Percentiles rank a stretch among this genome's conserved stretches.
phyloP scores from a whole-genome alignment of 2,113 vertebrate genomes.

The Himantopus leucocephalus region DNA sequence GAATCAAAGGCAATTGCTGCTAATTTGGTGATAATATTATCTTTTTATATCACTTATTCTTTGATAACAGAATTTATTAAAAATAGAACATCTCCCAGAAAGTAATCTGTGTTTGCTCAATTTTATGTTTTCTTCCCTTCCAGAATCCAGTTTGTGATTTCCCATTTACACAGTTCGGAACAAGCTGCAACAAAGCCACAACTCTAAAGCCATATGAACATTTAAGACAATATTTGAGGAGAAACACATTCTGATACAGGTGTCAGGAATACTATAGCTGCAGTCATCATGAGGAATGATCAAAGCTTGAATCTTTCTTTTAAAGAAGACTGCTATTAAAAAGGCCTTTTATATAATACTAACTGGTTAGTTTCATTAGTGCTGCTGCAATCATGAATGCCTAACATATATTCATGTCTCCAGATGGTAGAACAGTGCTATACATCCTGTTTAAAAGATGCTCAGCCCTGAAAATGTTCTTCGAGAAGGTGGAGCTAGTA shows the following conservation, averaged over 20 bases:
- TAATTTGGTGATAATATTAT: not conserved
- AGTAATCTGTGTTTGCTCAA: not conserved
- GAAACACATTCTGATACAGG: not conserved
- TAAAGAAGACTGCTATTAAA: not conserved
- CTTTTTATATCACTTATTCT: conserved; percentile 28
- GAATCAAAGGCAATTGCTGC: not conserved
- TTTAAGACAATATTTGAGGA: conserved; percentile 8
- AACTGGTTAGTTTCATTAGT: not conserved
- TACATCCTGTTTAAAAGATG: not conserved
- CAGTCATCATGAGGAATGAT: not conserved
- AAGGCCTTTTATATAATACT: not conserved
- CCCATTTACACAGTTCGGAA: not conserved
- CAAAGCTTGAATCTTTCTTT: not conserved
- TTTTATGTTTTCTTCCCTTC: conserved; percentile 15
- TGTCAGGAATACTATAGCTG: not conserved
- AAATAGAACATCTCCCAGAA: conserved; percentile 30
- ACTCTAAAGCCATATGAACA: not conserved
- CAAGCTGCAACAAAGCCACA: not conserved
- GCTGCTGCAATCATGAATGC: not conserved
- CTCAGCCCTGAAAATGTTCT: not conserved
- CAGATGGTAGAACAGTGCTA: not conserved
- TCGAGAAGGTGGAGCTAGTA: not conserved
- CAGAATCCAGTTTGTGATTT: not conserved
- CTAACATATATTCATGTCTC: not conserved
- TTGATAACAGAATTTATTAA: conserved; percentile 10